Conservation (phyloP, 2,797 vertebrate genomes). For the Columba guinea region DNA sequence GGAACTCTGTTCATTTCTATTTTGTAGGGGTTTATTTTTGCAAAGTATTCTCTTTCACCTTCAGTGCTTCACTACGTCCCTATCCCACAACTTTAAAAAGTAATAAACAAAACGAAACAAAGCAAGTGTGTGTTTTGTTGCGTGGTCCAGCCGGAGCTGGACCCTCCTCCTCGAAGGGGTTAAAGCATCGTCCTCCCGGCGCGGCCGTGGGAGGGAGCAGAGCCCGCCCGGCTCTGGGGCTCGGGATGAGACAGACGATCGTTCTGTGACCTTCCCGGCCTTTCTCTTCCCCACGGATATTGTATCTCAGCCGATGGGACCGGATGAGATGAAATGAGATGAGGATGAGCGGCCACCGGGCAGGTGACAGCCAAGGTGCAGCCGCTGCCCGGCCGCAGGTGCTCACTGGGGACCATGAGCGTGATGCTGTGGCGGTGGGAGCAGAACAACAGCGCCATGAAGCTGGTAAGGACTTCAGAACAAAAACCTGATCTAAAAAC, state of each 20-base stretch:
- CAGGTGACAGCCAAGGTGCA: neutral
- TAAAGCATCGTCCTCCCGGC: slow-evolving; percentile 70
- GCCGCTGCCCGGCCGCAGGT: slow-evolving; percentile 72
- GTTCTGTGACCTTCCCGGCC: neutral
- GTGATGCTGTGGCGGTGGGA: slow-evolving; percentile 92
- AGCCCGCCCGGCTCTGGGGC: neutral
- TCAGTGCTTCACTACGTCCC: accelerated
- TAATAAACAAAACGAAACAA: no score
- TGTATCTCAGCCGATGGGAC: neutral
- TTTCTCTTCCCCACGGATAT: neutral
- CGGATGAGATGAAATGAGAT: no score
- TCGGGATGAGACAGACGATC: neutral
- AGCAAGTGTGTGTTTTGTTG: no score
- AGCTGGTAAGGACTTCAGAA: slow-evolving; percentile 85
- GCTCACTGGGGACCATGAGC: slow-evolving; percentile 81
- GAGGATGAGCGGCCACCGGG: neutral
- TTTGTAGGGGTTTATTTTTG: no score
- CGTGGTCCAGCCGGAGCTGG: neutral
- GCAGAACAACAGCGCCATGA: slow-evolving; percentile 90
- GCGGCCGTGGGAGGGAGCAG: slow-evolving; percentile 58
- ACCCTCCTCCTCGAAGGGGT: slow-evolving; percentile 48
- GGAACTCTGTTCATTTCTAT: accelerated
- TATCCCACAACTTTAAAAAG: neutral
- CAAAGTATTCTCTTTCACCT: neutral
- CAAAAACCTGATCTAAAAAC: neutral